Percentiles rank a stretch among this genome's conserved stretches.
Evolutionary conservation across 2,888 invertebrate genomes (phyloP).

Genomic region (Zeuzera pyrina): DNA sequence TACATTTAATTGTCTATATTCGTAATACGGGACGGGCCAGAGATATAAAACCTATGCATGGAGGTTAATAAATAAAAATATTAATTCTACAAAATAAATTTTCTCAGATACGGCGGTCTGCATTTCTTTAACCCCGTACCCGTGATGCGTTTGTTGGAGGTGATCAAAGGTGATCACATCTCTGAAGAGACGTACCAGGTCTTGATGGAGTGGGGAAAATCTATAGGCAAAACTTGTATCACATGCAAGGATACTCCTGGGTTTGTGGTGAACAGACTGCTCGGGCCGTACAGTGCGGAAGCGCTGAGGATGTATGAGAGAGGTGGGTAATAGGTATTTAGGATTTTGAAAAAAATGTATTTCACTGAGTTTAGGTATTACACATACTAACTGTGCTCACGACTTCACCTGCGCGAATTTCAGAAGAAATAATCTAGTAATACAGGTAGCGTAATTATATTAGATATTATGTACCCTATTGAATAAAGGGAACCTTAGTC

Average conservation of each 20-base stretch:
- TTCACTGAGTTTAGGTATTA: not conserved
- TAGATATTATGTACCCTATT: no score
- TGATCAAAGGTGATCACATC: constrained; percentile 78
- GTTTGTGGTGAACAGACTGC: constrained; percentile 84
- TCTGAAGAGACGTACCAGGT: constrained; percentile 77
- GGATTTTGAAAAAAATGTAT: not conserved
- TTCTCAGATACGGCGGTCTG: constrained; percentile 79
- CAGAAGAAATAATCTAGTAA: not conserved
- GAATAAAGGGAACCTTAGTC: no score
- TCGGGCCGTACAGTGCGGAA: constrained; percentile 83
- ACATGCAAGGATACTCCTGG: constrained; percentile 88
- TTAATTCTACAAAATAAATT: no score
- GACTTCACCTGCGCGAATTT: no score
- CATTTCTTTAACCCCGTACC: constrained; percentile 91
- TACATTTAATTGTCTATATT: no score
- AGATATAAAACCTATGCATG: no score
- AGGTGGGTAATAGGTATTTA: constrained; percentile 47
- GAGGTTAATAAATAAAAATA: no score
- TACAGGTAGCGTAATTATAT: not conserved
- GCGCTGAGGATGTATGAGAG: constrained; percentile 81
- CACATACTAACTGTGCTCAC: no score
- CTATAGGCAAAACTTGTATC: constrained; percentile 81
- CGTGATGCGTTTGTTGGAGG: constrained; percentile 85
- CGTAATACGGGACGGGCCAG: no score
- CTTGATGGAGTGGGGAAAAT: constrained; percentile 80